Evolutionary conservation across 1,140 invertebrate genomes (phyloP).

Genomic region (Sitophilus oryzae): DNA sequence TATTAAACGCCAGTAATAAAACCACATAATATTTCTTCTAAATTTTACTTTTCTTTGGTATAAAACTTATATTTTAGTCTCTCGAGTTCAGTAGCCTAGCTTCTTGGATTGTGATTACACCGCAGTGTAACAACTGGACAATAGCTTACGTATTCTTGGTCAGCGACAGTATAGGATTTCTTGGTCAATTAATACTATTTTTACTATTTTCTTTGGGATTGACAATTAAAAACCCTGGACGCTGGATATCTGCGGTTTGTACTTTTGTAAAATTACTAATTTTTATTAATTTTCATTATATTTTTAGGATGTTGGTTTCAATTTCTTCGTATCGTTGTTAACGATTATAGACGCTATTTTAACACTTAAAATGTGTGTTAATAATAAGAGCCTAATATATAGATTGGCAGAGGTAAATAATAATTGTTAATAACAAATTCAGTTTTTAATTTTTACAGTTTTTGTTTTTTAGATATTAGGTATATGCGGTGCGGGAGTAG

Average conservation of each 20-base stretch:
- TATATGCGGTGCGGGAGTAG: constrained; percentile 12
- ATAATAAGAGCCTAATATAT: background rate
- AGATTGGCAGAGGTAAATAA: constrained; percentile 6
- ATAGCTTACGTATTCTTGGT: constrained; percentile 16
- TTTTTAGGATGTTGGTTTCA: constrained; percentile 25
- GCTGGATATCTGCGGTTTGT: constrained; percentile 22
- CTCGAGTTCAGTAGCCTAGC: background rate
- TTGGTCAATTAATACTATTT: constrained; percentile 14
- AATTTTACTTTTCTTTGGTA: no score
- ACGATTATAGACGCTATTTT: constrained; percentile 16
- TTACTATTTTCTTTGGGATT: constrained; percentile 24
- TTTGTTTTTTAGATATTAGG: constrained; percentile 17
- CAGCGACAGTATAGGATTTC: constrained; percentile 2
- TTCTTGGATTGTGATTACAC: constrained; percentile 7
- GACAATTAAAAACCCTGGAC: constrained; percentile 19
- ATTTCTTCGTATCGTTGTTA: constrained; percentile 13
- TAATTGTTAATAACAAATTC: background rate
- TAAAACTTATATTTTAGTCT: background rate
- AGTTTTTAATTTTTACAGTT: background rate
- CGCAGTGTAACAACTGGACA: constrained; percentile 15
- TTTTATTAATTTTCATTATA: constrained; percentile 10
- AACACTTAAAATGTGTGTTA: constrained; percentile 11
- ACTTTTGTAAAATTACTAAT: background rate
- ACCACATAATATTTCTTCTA: no score
- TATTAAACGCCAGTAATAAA: no score